phyloP scores from a whole-genome alignment of 2,888 invertebrate genomes.

The Penaeus monodon region DNA sequence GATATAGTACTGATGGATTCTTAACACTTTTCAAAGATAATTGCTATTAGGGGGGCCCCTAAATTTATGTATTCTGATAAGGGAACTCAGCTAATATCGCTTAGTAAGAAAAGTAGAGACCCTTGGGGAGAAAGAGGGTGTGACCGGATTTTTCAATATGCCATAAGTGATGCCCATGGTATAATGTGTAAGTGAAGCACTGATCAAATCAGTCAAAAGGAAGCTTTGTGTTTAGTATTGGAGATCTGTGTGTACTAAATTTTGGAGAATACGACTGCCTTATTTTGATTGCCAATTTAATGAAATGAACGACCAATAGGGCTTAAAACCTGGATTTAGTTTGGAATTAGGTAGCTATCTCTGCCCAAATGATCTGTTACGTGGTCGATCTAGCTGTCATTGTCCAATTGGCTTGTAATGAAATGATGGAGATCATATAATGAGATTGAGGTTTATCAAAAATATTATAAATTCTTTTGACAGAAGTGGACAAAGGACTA shows the following conservation, averaged over 20 bases:
- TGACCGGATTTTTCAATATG: not conserved
- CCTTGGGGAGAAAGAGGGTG: conserved; percentile 4
- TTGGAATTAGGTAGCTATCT: conserved; percentile 18
- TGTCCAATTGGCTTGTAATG: not conserved
- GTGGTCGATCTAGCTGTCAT: not conserved
- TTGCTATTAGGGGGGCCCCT: too few relatives aligned
- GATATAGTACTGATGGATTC: too few relatives aligned
- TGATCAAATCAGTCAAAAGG: conserved; percentile 16
- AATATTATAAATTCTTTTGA: too few relatives aligned
- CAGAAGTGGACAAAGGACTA: too few relatives aligned
- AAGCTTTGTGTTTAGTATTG: conserved; percentile 7
- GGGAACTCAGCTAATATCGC: not conserved
- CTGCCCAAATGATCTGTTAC: not conserved
- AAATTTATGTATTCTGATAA: too few relatives aligned
- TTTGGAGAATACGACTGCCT: conserved; percentile 14
- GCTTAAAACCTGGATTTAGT: conserved; percentile 1
- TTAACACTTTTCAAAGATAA: too few relatives aligned
- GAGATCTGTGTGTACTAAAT: not conserved
- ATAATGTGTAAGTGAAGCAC: conserved; percentile 13
- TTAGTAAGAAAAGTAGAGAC: not conserved
- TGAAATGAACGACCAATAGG: conserved; percentile 17
- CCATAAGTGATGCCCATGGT: conserved; percentile 26
- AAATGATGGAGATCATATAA: too few relatives aligned
- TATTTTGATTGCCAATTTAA: conserved; percentile 18
- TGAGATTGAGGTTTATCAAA: too few relatives aligned